Base-by-base conservation (phyloP, 2,888 invertebrate species). In the Hypomecis punctinalis region DNA sequence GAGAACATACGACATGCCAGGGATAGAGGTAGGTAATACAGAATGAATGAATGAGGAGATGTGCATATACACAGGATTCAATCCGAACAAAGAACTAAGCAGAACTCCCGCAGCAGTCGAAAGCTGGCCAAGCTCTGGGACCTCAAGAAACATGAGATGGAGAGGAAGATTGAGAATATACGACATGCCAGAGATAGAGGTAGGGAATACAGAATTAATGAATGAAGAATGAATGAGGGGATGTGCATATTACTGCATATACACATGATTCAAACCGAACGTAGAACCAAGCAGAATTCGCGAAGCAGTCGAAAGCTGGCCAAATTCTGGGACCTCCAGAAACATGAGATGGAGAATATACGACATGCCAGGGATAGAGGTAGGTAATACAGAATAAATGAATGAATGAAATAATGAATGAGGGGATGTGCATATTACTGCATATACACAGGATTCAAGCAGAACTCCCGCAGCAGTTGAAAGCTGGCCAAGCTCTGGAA, bases 201-300 rank as follows among this genome's bases (percentile, higher is more conserved):
- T 23, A 88, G 94, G 94, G 94, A 63, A 8, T 39, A 11, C 23
- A 23, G 1, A 23, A 23, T 23, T 6, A 40, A 9, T 8, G 7
- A 10, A 7, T 7, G 40, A 10, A 40, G 23, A 23, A 23, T 23
- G 23, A 23, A 23, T 23, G 23, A 23, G 3, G 23, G 23, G 23
- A 23, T 23, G 23, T 23, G 23, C 23, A 23, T n/a, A n/a, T n/a
- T n/a, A n/a, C n/a, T n/a, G n/a, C n/a, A n/a, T 23, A 23, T 97
- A n/a, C 94, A 95, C 66, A 91, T 95, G 58, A 83, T 95, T 74
- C 89, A 96, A 61, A 84, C 93, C 11, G 91, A 94, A 62, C 83
- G 94, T 56, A 93, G 95, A 5, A 84, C 89, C 42, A 85, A 91
- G 61, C 84, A 89, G 39, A 85, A 89, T 6, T 82, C 77, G 1